Evolutionary conservation across 2,888 invertebrate genomes (phyloP), one percentile per base, ranked within the genome.

Genomic region (Pheosia tremula): DNA sequence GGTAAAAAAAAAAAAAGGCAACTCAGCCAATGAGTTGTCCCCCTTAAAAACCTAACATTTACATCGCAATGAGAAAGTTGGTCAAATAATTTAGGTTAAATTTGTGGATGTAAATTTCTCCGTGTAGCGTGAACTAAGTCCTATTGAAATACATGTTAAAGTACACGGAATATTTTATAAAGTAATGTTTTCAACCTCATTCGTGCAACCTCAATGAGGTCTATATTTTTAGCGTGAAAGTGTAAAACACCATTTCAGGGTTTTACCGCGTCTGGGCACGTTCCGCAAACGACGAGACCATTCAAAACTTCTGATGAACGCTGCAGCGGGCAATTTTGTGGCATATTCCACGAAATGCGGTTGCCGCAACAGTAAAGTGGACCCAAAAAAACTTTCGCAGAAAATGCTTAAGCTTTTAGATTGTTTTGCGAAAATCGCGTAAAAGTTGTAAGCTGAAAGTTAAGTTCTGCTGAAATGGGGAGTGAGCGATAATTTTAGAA

Each of bases 281-380:
- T 63, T 43, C 36, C 4, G 2, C 47, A 59, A 37, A 62, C 10
- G 36, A n/a, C 49, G 13, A 43, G 56, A 64, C 59, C 56, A 68
- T 74, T 74, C 56, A 55, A 60, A 71, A 66, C 52, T 72, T 66
- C 50, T 52, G 64, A 66, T 56, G 63, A 66, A 52, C 47, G 50
- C 47, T 47, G 47, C 54, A 63, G 47, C 8, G 13, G 54, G 43
- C 50, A 58, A 59, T 73, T 71, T 62, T 54, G 41, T 9, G 24
- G 47, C 45, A 11, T 50, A 43, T 60, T 60, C 24, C 13, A 9
- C 13, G 50, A 7, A 8, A 50, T 43, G 24, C 10, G 57, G 59
- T 65, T 65, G 54, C 47, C 58, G 60, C 53, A 62, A 56, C 56
- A 59, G 55, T 50, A 50, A 50, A 50, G 50, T n/a, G 13, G n/a